Evolutionary conservation across 1,140 invertebrate species (phyloP).

Genomic region (Phocides pigmalion): DNA sequence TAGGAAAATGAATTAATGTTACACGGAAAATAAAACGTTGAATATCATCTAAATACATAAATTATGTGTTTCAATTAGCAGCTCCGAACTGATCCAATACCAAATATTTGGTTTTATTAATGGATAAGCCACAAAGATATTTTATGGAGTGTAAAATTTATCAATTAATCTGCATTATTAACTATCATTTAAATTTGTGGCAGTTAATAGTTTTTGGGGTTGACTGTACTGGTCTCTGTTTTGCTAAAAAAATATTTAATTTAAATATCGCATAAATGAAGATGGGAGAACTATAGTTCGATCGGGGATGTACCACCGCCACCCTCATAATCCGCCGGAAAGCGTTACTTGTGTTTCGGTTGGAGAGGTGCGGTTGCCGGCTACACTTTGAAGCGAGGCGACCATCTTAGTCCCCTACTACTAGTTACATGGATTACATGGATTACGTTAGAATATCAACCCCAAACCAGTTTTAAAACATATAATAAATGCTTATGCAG

Average conservation of each 20-base stretch:
- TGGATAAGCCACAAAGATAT: conserved; percentile 33
- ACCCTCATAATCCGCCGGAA: too few relatives aligned
- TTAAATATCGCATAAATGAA: neutral
- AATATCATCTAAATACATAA: conserved; percentile 22
- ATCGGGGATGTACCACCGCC: too few relatives aligned
- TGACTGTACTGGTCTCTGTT: conserved; percentile 11
- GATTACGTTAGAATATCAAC: too few relatives aligned
- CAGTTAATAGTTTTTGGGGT: conserved; percentile 26
- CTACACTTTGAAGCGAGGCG: too few relatives aligned
- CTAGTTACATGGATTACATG: too few relatives aligned
- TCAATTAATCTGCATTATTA: conserved; percentile 30
- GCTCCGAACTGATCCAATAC: conserved; percentile 28
- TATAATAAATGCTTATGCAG: too few relatives aligned
- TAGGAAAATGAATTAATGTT: neutral
- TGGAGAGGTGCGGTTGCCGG: too few relatives aligned
- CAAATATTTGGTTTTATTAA: conserved; percentile 35
- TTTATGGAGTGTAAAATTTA: conserved; percentile 31
- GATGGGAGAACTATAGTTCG: too few relatives aligned
- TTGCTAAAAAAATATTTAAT: neutral
- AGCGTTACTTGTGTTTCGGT: too few relatives aligned
- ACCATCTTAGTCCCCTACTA: too few relatives aligned
- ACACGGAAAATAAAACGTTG: conserved; percentile 5
- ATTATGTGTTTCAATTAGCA: conserved; percentile 19
- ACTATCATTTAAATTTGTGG: conserved; percentile 28
- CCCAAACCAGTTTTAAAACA: too few relatives aligned